Conservation (phyloP, 1,140 invertebrate species). For the Chelonus insularis region DNA sequence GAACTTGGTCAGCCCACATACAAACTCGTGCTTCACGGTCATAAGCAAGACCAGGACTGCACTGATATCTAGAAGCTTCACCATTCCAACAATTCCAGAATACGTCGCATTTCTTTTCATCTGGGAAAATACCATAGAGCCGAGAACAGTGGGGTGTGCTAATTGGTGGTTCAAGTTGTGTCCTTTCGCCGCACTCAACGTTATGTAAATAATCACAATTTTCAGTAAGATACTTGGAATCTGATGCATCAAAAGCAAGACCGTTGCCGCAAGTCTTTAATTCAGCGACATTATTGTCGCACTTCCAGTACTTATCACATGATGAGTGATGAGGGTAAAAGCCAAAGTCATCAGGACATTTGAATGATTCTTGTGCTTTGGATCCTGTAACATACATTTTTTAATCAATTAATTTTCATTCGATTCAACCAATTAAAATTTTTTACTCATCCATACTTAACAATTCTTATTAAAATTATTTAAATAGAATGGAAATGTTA, state of each 20-base stretch:
- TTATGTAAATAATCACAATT: constrained; percentile 96
- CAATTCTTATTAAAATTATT: no score
- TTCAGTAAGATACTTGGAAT: constrained; percentile 87
- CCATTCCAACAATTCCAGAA: constrained; percentile 98
- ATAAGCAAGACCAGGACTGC: constrained; percentile 91
- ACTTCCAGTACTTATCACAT: constrained; percentile 96
- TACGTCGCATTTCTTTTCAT: constrained; percentile 84
- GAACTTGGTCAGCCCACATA: constrained; percentile 93
- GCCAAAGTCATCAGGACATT: constrained; percentile 92
- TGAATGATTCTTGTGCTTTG: constrained; percentile 77
- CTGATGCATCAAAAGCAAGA: constrained; percentile 86
- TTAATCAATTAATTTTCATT: not conserved
- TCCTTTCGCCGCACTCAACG: constrained; percentile 89
- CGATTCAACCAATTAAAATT: no score
- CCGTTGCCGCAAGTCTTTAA: constrained; percentile 94
- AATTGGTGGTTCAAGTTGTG: constrained; percentile 84
- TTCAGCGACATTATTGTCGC: constrained; percentile 84
- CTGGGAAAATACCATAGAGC: constrained; percentile 90
- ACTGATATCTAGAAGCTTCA: constrained; percentile 89
- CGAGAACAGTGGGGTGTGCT: constrained; percentile 82
- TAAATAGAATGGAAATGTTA: not conserved
- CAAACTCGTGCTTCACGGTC: constrained; percentile 89
- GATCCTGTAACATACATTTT: constrained; percentile 62
- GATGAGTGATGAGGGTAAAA: constrained; percentile 88
- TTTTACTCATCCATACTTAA: no score